phyloP scores from a whole-genome alignment of 2,113 vertebrate genomes.

The Uropsilus gracilis region DNA sequence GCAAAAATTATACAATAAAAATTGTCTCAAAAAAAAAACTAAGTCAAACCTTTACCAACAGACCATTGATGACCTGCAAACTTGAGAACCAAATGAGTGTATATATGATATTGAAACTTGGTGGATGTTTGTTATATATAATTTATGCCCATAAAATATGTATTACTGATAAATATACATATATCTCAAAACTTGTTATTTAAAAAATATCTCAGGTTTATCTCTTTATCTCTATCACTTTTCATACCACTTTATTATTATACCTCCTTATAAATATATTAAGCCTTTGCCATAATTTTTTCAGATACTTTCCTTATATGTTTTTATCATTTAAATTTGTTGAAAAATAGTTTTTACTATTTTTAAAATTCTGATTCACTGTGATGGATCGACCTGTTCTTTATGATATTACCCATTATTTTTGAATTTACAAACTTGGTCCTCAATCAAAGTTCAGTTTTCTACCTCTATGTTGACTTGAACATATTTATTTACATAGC shows the following conservation, averaged over 20 bases:
- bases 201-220: not conserved
- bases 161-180: too few relatives aligned
- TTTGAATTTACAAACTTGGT: not conserved
- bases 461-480: not conserved
- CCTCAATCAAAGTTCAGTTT: not conserved
- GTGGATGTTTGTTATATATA: not conserved
- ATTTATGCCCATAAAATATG: not conserved
- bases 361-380: not conserved
- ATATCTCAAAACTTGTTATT: not conserved
- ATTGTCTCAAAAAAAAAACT: too few relatives aligned
- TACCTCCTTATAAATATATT: not conserved
- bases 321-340: not conserved
- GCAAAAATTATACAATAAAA: too few relatives aligned
- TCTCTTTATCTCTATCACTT: not conserved
- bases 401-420: not conserved
- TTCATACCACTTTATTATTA: not conserved
- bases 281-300: not conserved
- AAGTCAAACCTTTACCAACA: not conserved
- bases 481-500: not conserved
- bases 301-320: not conserved
- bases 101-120: not conserved
- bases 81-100: not conserved
- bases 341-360: not conserved
- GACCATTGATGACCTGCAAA: too few relatives aligned
- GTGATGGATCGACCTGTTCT: not conserved